These are phyloP conservation scores for Buphagus erythrorhynchus DNA, from an alignment of 2,797 vertebrate genomes.

Conservation along the genomic window DNA sequence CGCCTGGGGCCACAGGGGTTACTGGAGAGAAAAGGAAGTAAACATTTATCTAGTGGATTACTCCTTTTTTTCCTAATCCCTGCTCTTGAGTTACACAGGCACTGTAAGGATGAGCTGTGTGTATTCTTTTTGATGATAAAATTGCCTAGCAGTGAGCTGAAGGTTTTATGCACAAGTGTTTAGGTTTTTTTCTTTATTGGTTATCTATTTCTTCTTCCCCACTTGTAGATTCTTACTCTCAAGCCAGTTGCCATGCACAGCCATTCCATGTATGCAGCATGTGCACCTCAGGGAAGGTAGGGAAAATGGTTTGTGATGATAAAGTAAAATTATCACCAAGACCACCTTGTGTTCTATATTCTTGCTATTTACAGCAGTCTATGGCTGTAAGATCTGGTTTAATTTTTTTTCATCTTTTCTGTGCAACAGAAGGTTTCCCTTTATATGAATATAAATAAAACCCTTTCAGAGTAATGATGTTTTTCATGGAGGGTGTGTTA, in stretches of 20 bases:
- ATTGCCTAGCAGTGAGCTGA: not conserved
- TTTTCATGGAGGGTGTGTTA: not conserved
- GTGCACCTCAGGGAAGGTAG: not conserved
- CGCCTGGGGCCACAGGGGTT: not conserved
- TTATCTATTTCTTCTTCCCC: not conserved
- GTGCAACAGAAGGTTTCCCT: not conserved
- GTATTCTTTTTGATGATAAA: not conserved
- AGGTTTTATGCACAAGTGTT: not conserved
- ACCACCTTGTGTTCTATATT: not conserved
- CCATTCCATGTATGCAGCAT: not conserved
- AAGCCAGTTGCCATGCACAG: not conserved
- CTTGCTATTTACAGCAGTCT: not conserved
- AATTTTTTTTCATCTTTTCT: conserved; percentile 2
- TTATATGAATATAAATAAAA: conserved; percentile 2
- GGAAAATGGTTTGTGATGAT: not conserved
- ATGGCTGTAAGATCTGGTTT: not conserved
- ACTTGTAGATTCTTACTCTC: not conserved
- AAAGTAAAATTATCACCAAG: not conserved
- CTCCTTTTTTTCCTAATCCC: not conserved
- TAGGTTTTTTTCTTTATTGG: not conserved
- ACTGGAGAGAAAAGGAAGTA: not conserved
- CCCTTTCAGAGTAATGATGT: not conserved
- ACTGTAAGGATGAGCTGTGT: not conserved
- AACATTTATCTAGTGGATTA: conserved; percentile 30
- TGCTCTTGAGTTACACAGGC: not conserved